These are phyloP conservation scores for Elymnias hypermnestra DNA, from an alignment of 1,140 invertebrate species.

Conservation along the genomic window DNA sequence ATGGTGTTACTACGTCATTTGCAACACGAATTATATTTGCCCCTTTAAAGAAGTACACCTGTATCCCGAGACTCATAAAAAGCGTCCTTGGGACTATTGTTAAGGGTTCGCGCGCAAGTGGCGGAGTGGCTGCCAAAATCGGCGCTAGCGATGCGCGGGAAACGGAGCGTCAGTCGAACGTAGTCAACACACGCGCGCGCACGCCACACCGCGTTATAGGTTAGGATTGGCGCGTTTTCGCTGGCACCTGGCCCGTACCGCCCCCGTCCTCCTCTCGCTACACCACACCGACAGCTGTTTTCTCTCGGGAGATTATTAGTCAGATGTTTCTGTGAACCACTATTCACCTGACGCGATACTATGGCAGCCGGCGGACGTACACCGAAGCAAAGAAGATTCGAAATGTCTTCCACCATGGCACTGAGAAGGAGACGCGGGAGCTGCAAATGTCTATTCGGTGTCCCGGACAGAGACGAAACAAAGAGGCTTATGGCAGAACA, in stretches of 20 bases:
- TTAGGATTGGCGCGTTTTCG: slow-evolving; percentile 69
- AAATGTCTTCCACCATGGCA: slow-evolving; percentile 52
- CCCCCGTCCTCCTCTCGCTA: slow-evolving; percentile 49
- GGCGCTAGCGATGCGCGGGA: slow-evolving; percentile 62
- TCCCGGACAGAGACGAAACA: slow-evolving; percentile 63
- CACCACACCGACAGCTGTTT: slow-evolving; percentile 74
- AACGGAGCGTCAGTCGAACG: slow-evolving; percentile 59
- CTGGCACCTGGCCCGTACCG: slow-evolving; percentile 56
- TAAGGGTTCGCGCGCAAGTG: slow-evolving; percentile 66
- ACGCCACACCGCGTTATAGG: slow-evolving; percentile 55
- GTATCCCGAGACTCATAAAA: slow-evolving; percentile 60
- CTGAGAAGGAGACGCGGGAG: slow-evolving; percentile 58
- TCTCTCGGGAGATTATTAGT: slow-evolving; percentile 73
- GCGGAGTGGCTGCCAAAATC: slow-evolving; percentile 68
- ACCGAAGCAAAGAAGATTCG: slow-evolving; percentile 63
- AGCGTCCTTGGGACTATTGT: slow-evolving; percentile 70
- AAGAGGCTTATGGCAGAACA: slow-evolving; percentile 60
- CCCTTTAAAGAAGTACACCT: slow-evolving; percentile 58
- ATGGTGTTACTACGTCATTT: slow-evolving; percentile 5
- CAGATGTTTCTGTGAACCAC: slow-evolving; percentile 71
- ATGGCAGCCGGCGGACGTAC: slow-evolving; percentile 66
- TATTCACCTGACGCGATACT: slow-evolving; percentile 60
- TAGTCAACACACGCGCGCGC: slow-evolving; percentile 46
- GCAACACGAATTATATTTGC: slow-evolving; percentile 14
- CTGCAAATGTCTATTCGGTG: slow-evolving; percentile 66